Evolutionary conservation across 2,888 invertebrate species (phyloP), one percentile per base, ranked within the genome.

Genomic region (Cantharis rufa): DNA sequence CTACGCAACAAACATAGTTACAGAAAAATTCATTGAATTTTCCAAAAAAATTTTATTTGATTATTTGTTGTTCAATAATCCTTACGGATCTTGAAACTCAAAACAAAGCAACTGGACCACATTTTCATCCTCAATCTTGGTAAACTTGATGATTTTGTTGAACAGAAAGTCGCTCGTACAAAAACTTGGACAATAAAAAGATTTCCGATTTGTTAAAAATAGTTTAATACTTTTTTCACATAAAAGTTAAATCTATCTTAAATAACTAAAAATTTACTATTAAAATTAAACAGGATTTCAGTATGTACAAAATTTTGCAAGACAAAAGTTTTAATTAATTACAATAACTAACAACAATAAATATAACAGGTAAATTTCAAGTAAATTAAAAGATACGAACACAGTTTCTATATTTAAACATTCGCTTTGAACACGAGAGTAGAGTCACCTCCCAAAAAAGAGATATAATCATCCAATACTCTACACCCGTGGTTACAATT

Each of bases 271-370:
- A 66, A 21, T 66, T 66, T 18, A 21, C 64, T 66, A 66, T 24
- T 66, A 21, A 21, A 66, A 63, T 66, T 18, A 64, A 18, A 66
- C n/a, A 48, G 13, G 48, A 48, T 48, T 48, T 48, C n/a, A 66
- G 61, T 72, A 75, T 70, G 28, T 75, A 75, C 68, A 70, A 70
- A 69, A 75, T 64, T 21, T 75, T 72, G 68, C 75, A 71, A 70
- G 10, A 15, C 28, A 61, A 32, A 71, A 69, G 64, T 64, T 72
- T 78, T 72, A 74, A 76, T 74, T 80, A 80, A 76, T 74, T 80
- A 80, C 76, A 73, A 78, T 74, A 79, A 78, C 71, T 80, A 80
- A 80, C 80, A 81, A 80, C 78, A 81, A 81, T 81, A 81, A 81
- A 80, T 80, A 81, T 77, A 81, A 80, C 80, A 80, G 77, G 80